Evolutionary conservation across 2,113 vertebrate species (phyloP).

Genomic region (Thunnus thynnus): DNA sequence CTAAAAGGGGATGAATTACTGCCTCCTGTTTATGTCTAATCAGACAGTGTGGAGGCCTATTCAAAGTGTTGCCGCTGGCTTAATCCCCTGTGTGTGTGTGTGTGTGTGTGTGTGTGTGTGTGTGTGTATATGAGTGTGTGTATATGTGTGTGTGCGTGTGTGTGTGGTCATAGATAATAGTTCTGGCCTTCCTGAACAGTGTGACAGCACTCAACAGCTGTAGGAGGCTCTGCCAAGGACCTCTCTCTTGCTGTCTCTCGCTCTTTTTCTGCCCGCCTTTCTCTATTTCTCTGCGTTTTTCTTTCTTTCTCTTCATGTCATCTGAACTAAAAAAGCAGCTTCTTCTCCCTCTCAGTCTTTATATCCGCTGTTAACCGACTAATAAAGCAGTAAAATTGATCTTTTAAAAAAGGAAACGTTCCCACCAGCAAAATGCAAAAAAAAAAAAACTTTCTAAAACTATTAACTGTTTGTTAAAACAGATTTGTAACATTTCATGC

Average conservation of each 20-base stretch:
- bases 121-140: conserved; percentile 6
- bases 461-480: too few relatives aligned
- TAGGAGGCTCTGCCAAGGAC: conserved; percentile 54
- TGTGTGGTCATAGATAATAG: conserved; percentile 56
- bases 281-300: background rate
- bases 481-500: too few relatives aligned
- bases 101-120: conserved; percentile 22
- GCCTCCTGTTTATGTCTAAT: conserved; percentile 54
- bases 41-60: conserved; percentile 37
- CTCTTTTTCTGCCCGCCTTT: background rate
- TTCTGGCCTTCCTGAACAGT: conserved; percentile 49
- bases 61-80: conserved; percentile 32
- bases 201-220: conserved; percentile 74
- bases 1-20: conserved; percentile 50
- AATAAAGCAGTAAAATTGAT: background rate
- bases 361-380: background rate
- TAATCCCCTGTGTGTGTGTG: conserved; percentile 47
- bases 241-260: conserved; percentile 5
- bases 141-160: conserved; percentile 25
- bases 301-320: background rate
- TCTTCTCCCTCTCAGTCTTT: background rate
- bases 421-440: background rate
- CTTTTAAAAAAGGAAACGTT: background rate
- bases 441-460: background rate
- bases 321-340: background rate